These are phyloP conservation scores for Metaphire vulgaris DNA, from an alignment of 1,140 invertebrate genomes.

Conservation along the genomic window DNA sequence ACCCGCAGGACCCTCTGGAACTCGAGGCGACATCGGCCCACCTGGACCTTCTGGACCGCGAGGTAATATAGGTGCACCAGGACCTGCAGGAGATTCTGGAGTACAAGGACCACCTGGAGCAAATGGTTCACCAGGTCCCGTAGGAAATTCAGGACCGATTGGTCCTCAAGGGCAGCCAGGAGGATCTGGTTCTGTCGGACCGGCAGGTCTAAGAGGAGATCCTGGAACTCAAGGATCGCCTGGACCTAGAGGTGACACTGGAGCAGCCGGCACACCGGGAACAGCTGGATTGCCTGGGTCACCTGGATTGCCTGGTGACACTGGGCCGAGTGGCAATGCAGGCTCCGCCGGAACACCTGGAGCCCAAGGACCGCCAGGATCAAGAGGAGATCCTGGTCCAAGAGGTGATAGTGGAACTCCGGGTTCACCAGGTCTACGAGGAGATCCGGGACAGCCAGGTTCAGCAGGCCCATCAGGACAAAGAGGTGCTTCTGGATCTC, in stretches of 20 bases:
- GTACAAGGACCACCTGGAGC: conserved; percentile 46
- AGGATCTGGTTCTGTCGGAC: conserved; percentile 54
- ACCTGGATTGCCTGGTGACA: conserved; percentile 60
- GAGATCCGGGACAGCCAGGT: conserved; percentile 19
- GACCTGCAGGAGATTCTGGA: conserved; percentile 44
- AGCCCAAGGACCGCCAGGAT: neutral
- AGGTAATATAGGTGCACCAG: conserved; percentile 46
- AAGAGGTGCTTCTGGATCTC: neutral
- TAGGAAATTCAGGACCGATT: conserved; percentile 54
- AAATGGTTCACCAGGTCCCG: conserved; percentile 45
- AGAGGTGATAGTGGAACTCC: conserved; percentile 54
- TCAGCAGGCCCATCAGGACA: neutral
- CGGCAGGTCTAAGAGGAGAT: conserved; percentile 12
- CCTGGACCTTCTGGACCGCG: conserved; percentile 33
- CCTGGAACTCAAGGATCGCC: neutral
- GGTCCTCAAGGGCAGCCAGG: conserved; percentile 68
- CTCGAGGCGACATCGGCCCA: neutral
- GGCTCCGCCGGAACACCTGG: conserved; percentile 51
- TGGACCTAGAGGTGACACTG: conserved; percentile 57
- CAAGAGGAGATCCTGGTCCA: conserved; percentile 41
- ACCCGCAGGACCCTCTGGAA: conserved; percentile 10
- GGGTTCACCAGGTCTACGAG: conserved; percentile 16
- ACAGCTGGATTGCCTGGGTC: conserved; percentile 57
- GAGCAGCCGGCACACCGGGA: conserved; percentile 61
- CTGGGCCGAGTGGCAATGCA: conserved; percentile 64